Evolutionary conservation across 2,113 vertebrate genomes (phyloP).

Genomic region (Callaeas wilsoni): DNA sequence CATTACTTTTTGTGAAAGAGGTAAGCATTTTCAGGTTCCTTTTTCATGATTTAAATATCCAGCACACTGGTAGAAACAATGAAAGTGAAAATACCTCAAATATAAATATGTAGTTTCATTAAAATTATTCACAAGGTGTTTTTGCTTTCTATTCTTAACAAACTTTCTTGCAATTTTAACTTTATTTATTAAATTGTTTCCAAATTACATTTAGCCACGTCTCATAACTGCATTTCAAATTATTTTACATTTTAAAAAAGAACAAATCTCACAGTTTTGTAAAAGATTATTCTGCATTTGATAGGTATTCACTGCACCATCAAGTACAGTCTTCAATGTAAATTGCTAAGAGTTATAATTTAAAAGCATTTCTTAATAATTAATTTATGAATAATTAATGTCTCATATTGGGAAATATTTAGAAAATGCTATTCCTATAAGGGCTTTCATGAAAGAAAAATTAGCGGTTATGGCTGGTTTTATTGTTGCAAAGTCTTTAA

Average conservation of each 20-base stretch:
- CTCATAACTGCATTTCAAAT: not conserved
- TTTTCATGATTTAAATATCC: not conserved
- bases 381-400: constrained; percentile 27
- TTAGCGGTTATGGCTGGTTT: not conserved
- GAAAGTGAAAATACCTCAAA: not conserved
- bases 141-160: not conserved
- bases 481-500: not conserved
- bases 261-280: not conserved
- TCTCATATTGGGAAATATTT: not conserved
- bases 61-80: not conserved
- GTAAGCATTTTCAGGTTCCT: not conserved
- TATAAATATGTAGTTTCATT: not conserved
- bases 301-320: not conserved
- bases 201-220: not conserved
- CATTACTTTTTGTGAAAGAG: not conserved
- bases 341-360: not conserved
- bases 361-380: not conserved
- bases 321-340: not conserved
- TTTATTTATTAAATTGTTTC: not conserved
- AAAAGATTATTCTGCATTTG: not conserved
- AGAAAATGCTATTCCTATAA: not conserved
- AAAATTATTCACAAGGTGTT: not conserved
- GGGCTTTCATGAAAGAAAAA: not conserved
- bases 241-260: not conserved
- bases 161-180: not conserved